These are phyloP conservation scores for Rhadinocentrus ornatus DNA, from an alignment of 2,797 vertebrate genomes.

Conservation along the genomic window DNA sequence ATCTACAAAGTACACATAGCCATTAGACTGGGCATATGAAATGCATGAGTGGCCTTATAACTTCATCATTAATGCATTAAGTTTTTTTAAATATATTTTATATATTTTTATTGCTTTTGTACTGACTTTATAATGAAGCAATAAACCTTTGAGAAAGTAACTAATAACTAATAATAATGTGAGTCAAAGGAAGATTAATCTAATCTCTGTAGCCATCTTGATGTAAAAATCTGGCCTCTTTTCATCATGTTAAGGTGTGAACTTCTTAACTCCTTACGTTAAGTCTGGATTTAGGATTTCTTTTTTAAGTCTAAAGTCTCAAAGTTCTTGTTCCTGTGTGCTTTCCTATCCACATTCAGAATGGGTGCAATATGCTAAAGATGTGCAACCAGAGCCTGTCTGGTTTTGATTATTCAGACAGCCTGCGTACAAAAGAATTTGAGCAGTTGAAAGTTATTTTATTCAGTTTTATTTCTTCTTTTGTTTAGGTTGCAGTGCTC, in stretches of 20 bases:
- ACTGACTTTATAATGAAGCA: background rate
- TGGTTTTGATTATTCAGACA: background rate
- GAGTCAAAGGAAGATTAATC: background rate
- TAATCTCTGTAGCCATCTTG: background rate
- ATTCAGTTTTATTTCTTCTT: background rate
- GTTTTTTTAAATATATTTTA: background rate
- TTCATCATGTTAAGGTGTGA: too few species aligned
- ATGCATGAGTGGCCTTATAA: background rate
- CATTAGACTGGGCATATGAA: background rate
- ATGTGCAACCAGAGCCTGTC: background rate
- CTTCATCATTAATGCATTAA: background rate
- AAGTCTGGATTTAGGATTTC: too few species aligned
- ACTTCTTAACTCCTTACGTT: too few species aligned
- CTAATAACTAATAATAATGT: too few species aligned
- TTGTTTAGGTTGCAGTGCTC: conserved; percentile 11
- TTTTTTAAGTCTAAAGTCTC: background rate
- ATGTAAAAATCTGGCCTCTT: too few species aligned
- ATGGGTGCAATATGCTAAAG: background rate
- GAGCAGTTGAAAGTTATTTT: background rate
- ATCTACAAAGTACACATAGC: background rate
- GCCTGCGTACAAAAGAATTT: background rate
- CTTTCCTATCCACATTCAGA: background rate
- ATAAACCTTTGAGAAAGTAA: background rate
- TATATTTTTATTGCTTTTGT: background rate
- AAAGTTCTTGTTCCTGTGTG: background rate